Evolutionary conservation across 2,888 invertebrate species (phyloP).

Genomic region (Pollenia labialis): DNA sequence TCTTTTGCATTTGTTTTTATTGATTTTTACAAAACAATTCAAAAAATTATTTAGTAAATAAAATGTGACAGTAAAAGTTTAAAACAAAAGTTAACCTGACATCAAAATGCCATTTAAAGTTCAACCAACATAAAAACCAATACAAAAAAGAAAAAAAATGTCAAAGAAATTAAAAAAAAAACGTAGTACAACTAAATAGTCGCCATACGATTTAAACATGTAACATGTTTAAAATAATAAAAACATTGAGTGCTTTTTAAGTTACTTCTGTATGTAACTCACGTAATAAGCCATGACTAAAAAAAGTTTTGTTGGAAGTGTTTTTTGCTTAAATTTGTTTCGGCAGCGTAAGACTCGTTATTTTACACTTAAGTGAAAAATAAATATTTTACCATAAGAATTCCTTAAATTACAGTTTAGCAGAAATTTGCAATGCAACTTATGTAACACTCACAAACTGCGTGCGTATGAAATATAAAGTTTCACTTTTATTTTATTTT

Average conservation of each 20-base stretch:
- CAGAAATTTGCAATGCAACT: constrained; percentile 12
- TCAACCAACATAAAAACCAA: not conserved
- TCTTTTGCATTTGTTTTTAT: not conserved
- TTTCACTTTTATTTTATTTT: constrained; percentile 41
- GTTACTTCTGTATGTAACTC: constrained; percentile 29
- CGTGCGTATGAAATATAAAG: not conserved
- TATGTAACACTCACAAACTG: not conserved
- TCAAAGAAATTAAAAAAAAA: constrained; percentile 19
- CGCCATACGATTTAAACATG: not conserved
- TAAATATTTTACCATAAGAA: constrained; percentile 31
- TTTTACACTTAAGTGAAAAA: constrained; percentile 10
- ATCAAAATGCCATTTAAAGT: constrained; percentile 15
- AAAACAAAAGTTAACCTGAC: constrained; percentile 21
- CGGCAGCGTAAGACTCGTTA: constrained; percentile 18
- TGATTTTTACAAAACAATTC: constrained; percentile 10
- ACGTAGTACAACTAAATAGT: constrained; percentile 3
- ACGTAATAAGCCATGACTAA: constrained; percentile 62
- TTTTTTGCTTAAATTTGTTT: constrained; percentile 1
- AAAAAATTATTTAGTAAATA: constrained; percentile 3
- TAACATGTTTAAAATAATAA: constrained; percentile 53
- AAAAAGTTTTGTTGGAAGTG: constrained; percentile 16
- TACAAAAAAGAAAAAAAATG: not conserved
- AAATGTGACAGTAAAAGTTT: constrained; percentile 61
- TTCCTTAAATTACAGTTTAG: constrained; percentile 33
- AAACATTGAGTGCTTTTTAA: constrained; percentile 15